These are phyloP conservation scores for Amphipoea lucens DNA, from an alignment of 2,888 invertebrate genomes.

Conservation along the genomic window DNA sequence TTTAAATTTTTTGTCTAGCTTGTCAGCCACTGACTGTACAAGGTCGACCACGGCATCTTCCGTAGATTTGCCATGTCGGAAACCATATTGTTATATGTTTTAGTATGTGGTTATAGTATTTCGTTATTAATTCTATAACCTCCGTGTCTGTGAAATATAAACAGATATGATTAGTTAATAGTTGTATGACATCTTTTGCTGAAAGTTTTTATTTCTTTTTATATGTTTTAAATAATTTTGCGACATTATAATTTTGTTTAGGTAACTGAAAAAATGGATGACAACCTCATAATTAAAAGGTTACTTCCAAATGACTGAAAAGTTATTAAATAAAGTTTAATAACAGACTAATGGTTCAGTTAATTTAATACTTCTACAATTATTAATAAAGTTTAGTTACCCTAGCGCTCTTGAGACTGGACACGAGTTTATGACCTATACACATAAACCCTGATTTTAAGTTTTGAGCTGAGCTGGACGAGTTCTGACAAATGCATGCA, in stretches of 20 bases:
- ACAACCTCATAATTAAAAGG: neutral
- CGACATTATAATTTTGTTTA: neutral
- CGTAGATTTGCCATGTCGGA: no score
- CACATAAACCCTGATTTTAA: no score
- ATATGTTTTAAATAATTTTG: neutral
- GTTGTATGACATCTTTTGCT: neutral
- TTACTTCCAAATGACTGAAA: neutral
- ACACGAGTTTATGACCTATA: neutral
- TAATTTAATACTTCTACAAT: neutral
- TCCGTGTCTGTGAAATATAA: slow-evolving; percentile 6
- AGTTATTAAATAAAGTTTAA: neutral
- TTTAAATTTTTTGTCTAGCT: no score
- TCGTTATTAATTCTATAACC: no score
- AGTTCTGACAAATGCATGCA: no score
- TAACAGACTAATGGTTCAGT: neutral
- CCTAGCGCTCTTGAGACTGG: neutral
- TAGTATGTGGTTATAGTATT: no score
- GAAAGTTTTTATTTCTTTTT: neutral
- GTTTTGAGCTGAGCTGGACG: no score
- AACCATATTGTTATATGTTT: no score
- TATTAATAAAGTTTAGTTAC: neutral
- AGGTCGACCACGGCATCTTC: no score
- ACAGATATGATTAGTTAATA: no score
- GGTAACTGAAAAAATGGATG: neutral
- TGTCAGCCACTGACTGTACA: no score